Conservation (phyloP, 2,797 vertebrate species). For the Sebastiscus tertius region DNA sequence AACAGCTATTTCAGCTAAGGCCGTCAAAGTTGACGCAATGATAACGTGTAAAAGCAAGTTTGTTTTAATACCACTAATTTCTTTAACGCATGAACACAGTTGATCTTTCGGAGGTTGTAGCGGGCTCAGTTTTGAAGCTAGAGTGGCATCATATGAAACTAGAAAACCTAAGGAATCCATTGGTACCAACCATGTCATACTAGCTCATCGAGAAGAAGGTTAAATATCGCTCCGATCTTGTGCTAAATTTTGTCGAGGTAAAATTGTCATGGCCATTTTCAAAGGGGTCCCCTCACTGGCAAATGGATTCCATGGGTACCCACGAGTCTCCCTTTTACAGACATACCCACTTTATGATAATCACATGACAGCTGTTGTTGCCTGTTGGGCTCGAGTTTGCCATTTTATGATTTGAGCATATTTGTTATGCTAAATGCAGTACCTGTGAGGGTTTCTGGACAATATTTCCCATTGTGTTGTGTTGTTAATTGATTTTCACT, state of each 20-base stretch:
- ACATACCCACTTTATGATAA: too few species aligned
- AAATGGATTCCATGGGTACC: not conserved
- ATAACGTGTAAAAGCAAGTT: too few species aligned
- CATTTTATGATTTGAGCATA: not conserved
- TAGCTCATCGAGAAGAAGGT: not conserved
- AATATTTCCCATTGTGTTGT: not conserved
- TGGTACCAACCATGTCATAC: not conserved
- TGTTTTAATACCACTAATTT: too few species aligned
- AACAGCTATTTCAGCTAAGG: not conserved
- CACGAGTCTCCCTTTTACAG: too few species aligned
- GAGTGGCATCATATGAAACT: not conserved
- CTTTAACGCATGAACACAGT: not conserved
- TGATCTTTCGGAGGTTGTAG: not conserved
- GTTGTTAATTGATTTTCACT: too few species aligned
- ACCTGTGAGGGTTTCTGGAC: not conserved
- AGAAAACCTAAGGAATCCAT: not conserved
- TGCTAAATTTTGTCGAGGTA: not conserved
- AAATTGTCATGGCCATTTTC: not conserved
- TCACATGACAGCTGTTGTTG: not conserved
- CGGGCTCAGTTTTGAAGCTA: not conserved
- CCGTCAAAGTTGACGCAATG: not conserved
- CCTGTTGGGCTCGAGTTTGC: not conserved
- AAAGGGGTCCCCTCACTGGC: not conserved
- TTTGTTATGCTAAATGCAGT: not conserved
- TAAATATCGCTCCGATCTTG: not conserved